A percentile compares a stretch with the other conserved stretches of the same genome.
Evolutionary conservation across 2,888 invertebrate genomes (phyloP).

Genomic region (Mythimna lalbum): DNA sequence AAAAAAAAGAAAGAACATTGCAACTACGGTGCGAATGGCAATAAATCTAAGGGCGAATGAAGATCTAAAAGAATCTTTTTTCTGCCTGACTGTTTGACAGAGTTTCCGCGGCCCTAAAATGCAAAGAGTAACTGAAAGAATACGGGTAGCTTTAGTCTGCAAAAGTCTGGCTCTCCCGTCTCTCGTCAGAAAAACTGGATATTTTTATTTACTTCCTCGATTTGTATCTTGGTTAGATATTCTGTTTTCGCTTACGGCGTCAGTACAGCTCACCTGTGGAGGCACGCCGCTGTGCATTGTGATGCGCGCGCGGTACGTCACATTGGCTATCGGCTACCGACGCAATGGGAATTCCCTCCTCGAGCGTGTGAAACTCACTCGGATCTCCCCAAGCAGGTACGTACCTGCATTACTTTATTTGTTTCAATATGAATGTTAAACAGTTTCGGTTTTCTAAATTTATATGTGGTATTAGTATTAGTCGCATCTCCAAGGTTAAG

Average conservation of each 20-base stretch:
- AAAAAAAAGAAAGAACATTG: too few relatives aligned
- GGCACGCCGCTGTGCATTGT: constrained; percentile 58
- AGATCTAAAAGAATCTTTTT: too few relatives aligned
- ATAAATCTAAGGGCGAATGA: too few relatives aligned
- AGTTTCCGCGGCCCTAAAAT: too few relatives aligned
- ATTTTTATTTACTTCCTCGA: neutral
- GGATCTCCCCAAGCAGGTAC: constrained; percentile 38
- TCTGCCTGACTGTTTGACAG: too few relatives aligned
- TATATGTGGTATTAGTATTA: too few relatives aligned
- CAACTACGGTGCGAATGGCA: too few relatives aligned
- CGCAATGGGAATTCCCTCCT: constrained; percentile 69
- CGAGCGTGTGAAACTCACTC: constrained; percentile 67
- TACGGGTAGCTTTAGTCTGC: too few relatives aligned
- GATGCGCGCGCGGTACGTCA: constrained; percentile 63
- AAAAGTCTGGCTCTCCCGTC: too few relatives aligned
- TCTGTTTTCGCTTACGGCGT: neutral
- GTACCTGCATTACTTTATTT: constrained; percentile 6
- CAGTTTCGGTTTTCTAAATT: constrained; percentile 35
- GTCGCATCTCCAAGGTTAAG: too few relatives aligned
- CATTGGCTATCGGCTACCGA: constrained; percentile 19
- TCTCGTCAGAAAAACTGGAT: too few relatives aligned
- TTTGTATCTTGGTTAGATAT: neutral
- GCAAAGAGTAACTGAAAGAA: too few relatives aligned
- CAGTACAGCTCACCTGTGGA: constrained; percentile 28
- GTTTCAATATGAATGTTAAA: constrained; percentile 18